phyloP scores from a whole-genome alignment of 2,888 invertebrate species.

The Drosophila longiperda region DNA sequence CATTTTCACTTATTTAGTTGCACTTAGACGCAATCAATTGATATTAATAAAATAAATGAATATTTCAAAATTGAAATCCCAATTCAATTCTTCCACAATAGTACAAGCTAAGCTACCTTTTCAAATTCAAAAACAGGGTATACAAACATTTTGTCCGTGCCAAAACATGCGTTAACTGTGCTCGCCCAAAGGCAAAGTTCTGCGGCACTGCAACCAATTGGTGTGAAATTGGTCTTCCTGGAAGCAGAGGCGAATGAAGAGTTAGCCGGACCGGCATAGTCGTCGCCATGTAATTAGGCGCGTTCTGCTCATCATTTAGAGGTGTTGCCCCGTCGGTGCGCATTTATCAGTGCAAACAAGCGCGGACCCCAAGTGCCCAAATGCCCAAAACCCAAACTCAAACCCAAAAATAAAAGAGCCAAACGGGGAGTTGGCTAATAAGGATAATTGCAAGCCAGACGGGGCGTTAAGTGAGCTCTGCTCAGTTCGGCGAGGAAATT shows the following conservation, averaged over 20 bases:
- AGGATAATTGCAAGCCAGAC: conserved; percentile 70
- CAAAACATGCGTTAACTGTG: conserved; percentile 8
- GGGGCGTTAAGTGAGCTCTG: conserved; percentile 69
- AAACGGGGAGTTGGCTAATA: conserved; percentile 60
- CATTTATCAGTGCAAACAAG: conserved; percentile 81
- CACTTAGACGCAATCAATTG: background rate
- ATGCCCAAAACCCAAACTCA: background rate
- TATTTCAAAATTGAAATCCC: background rate
- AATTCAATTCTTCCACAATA: background rate
- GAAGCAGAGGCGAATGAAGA: conserved; percentile 38
- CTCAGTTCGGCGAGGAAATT: conserved; percentile 49
- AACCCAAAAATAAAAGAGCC: conserved; percentile 42
- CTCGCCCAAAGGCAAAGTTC: conserved; percentile 15
- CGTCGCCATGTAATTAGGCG: conserved; percentile 67
- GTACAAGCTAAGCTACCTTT: background rate
- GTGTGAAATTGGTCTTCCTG: conserved; percentile 78
- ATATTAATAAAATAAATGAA: background rate
- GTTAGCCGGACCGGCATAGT: conserved; percentile 14
- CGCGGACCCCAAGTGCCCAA: conserved; percentile 63
- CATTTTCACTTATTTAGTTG: background rate
- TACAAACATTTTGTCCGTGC: conserved; percentile 23
- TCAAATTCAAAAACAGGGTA: background rate
- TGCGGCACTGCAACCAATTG: conserved; percentile 38
- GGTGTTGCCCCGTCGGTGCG: conserved; percentile 58
- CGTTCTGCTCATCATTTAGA: conserved; percentile 40